phyloP scores from a whole-genome alignment of 2,888 invertebrate species.

The Drosophila neoperkinsi region DNA sequence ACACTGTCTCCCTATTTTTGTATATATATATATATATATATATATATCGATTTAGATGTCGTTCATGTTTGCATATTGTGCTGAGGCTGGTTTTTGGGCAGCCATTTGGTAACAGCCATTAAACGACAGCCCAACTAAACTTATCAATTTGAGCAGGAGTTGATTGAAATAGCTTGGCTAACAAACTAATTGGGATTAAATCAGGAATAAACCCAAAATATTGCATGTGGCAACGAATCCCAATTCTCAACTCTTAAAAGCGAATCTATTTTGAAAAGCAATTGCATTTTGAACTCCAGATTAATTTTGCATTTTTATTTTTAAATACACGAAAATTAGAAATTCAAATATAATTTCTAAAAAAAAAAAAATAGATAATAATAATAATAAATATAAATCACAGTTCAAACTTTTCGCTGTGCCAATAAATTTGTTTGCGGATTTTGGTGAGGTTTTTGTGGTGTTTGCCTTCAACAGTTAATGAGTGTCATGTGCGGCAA shows the following conservation, averaged over 20 bases:
- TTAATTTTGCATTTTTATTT: neutral
- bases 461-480: neutral
- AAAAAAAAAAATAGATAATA: too few relatives aligned
- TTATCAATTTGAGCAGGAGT: neutral
- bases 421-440: neutral
- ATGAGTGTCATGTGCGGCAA: neutral
- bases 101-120: neutral
- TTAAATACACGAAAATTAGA: neutral
- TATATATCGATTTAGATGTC: neutral
- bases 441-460: neutral
- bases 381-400: neutral
- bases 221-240: neutral
- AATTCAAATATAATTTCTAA: neutral
- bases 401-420: neutral
- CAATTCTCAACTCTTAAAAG: neutral
- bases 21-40: neutral
- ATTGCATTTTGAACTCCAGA: neutral
- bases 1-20: neutral
- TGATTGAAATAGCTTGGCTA: neutral
- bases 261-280: neutral
- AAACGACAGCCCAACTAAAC: neutral
- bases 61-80: neutral
- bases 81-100: neutral
- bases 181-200: neutral
- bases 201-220: neutral